A percentile compares a stretch with the other conserved stretches of the same genome.
These are phyloP conservation scores for Cryptocheilus praepositus DNA, from an alignment of 2,888 invertebrate genomes.

Conservation along the genomic window DNA sequence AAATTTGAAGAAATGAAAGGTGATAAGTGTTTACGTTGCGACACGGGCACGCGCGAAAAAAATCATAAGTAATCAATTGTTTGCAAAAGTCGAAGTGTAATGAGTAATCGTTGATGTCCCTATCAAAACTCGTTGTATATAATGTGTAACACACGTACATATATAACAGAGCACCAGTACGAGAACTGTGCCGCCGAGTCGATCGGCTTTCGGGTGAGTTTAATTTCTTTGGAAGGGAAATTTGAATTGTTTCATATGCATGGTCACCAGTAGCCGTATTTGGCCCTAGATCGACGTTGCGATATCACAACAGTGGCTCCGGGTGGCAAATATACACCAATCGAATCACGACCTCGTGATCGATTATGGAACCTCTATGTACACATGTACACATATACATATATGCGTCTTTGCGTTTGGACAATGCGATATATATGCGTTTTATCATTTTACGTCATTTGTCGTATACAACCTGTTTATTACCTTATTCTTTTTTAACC, in stretches of 20 bases:
- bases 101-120: no score
- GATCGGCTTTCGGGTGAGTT: neutral
- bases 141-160: no score
- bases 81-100: no score
- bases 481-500: slow-evolving; percentile 64
- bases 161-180: no score
- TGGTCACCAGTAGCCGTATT: no score
- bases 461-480: slow-evolving; percentile 72
- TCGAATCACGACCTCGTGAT: slow-evolving; percentile 39
- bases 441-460: slow-evolving; percentile 68
- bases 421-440: slow-evolving; percentile 47
- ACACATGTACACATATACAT: slow-evolving; percentile 26
- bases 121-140: no score
- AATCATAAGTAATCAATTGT: no score
- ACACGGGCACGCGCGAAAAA: no score
- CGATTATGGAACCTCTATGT: slow-evolving; percentile 42
- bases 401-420: slow-evolving; percentile 33
- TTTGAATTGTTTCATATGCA: no score
- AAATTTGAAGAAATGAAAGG: no score
- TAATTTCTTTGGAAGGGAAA: slow-evolving; percentile 35
- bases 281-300: slow-evolving; percentile 14
- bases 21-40: no score
- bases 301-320: slow-evolving; percentile 54
- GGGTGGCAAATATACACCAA: slow-evolving; percentile 47
- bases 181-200: no score